These are phyloP conservation scores for Pelagia noctiluca DNA, from an alignment of 30 jellyfish, hydroid and myxozoan species.

Conservation along the genomic window DNA sequence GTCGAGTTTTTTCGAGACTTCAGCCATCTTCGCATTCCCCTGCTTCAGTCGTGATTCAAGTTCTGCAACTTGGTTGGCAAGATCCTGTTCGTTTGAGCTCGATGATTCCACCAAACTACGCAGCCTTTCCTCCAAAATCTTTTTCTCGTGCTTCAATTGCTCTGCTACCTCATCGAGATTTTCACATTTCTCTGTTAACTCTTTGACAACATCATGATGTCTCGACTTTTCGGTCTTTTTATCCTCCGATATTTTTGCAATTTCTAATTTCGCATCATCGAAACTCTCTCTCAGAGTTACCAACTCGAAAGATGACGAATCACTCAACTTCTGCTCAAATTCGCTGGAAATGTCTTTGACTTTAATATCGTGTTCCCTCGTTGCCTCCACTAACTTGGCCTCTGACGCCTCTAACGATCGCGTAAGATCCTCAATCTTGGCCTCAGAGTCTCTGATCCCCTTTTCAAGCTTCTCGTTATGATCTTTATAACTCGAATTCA, in stretches of 20 bases:
- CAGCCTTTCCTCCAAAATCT: background rate
- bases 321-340: conserved; percentile 24
- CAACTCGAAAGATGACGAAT: background rate
- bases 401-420: conserved; percentile 13
- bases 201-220: background rate
- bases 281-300: conserved; percentile 15
- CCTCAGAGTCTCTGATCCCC: conserved; percentile 42
- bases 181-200: conserved; percentile 21
- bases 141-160: conserved; percentile 39
- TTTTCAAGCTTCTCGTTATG: conserved; percentile 54
- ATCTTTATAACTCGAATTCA: conserved; percentile 50
- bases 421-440: conserved; percentile 10
- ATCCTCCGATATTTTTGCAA: conserved; percentile 21
- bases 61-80: conserved; percentile 22
- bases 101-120: conserved; percentile 8
- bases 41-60: conserved; percentile 13
- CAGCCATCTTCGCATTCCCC: conserved; percentile 26
- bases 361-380: conserved; percentile 1
- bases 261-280: conserved; percentile 19
- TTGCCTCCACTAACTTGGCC: conserved; percentile 28
- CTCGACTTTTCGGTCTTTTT: conserved; percentile 14
- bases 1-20: conserved; percentile 49
- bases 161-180: conserved; percentile 23
- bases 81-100: conserved; percentile 22
- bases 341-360: background rate